Conservation (phyloP, 2,888 invertebrate genomes). For the Drosophila imparisetae region DNA sequence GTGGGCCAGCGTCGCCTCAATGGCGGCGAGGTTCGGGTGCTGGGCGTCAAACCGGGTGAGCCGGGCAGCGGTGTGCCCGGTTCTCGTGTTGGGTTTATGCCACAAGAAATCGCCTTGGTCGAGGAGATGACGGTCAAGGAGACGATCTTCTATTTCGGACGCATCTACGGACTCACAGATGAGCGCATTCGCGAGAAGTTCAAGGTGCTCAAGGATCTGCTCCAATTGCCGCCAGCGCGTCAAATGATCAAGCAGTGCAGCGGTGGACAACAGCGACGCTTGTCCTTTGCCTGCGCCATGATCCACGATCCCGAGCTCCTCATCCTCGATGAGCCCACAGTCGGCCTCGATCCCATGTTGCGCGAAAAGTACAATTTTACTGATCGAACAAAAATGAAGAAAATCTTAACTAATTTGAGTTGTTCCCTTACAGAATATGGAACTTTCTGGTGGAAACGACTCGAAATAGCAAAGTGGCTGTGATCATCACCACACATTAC, state of each 20-base stretch:
- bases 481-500: conserved; percentile 97
- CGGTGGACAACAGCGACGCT: conserved; percentile 95
- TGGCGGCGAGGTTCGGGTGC: conserved; percentile 90
- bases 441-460: conserved; percentile 91
- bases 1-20: conserved; percentile 91
- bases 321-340: conserved; percentile 96
- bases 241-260: conserved; percentile 90
- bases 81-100: conserved; percentile 93
- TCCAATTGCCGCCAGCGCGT: conserved; percentile 90
- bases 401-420: background rate
- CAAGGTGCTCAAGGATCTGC: conserved; percentile 88
- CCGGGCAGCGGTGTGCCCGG: conserved; percentile 89
- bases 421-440: conserved; percentile 90
- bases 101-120: conserved; percentile 93
- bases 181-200: conserved; percentile 88
- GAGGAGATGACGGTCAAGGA: conserved; percentile 93
- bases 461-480: conserved; percentile 89
- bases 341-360: conserved; percentile 95
- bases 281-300: conserved; percentile 94
- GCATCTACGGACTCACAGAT: conserved; percentile 91
- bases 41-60: conserved; percentile 90
- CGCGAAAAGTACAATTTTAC: conserved; percentile 89
- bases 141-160: conserved; percentile 94
- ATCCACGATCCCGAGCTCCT: conserved; percentile 95
- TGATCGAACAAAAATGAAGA: accelerated